phyloP scores from a whole-genome alignment of 2,113 vertebrate species.

The Procavia capensis region DNA sequence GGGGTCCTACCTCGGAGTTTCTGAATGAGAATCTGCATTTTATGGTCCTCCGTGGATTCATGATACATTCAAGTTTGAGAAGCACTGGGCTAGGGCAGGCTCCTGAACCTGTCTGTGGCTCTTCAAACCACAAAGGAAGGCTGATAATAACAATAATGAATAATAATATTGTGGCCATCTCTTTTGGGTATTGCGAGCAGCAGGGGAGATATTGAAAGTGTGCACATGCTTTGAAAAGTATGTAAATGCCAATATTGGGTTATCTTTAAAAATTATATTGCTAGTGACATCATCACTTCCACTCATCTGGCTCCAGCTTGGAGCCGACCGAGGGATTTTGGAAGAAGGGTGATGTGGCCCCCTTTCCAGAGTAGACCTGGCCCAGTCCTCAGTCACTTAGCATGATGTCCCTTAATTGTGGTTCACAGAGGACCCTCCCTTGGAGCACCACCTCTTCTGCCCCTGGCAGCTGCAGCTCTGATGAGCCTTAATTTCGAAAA shows the following conservation, averaged over 20 bases:
- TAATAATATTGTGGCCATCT: neutral
- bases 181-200: neutral
- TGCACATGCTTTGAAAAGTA: neutral
- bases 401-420: neutral
- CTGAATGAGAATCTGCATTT: neutral
- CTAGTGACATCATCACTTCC: neutral
- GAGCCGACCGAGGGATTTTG: neutral
- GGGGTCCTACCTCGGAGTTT: neutral
- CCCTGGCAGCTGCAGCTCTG: slow-evolving; percentile 33
- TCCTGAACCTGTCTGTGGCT: neutral
- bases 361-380: neutral
- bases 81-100: neutral
- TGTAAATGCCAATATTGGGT: neutral
- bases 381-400: neutral
- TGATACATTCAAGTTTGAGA: neutral
- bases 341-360: neutral
- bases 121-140: neutral
- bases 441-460: neutral
- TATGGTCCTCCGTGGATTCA: neutral
- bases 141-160: neutral
- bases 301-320: neutral
- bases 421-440: neutral
- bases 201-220: neutral
- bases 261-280: neutral
- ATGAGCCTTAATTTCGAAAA: neutral